Base-by-base conservation (phyloP, 2,888 invertebrate species). In the Eupithecia subfuscata region DNA sequence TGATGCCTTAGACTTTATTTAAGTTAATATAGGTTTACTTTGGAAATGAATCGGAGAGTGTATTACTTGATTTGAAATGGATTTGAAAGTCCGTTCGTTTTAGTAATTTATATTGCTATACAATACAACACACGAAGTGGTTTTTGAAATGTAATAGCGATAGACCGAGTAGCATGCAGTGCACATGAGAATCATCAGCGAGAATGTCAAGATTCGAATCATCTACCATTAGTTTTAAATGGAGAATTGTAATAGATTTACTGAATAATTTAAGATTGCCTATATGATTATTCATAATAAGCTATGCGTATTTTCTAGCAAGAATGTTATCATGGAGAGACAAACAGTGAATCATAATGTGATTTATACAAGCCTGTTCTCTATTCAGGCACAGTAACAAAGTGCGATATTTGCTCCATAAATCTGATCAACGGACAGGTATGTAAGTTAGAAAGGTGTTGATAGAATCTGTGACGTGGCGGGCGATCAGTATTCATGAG, bases 401-500 rank as follows among this genome's bases (percentile, higher is more conserved):
- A 75, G 74, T 75, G 68, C 52, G 22, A 73, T 64, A 73, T 75
- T 77, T 70, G 74, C 73, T 70, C 70, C 37, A 77, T 73, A 77
- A 77, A 77, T 77, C 68, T 75, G 77, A 73, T 70, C 77, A 64
- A 73, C 64, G 68, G 71, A 69, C 76, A 78, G 70, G 71, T 76
- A 75, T 79, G 74, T 75, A 76, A 75, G 75, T 75, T 67, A 81
- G 71, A 75, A 78, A 76, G 80, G 78, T 82, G 82, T 82, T 83
- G 77, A 83, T 82, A 82, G 81, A 81, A 84, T 80, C 80, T 79
- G 78, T 71, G 75, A 84, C 82, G 78, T 72, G 75, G 84, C 82
- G 84, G 76, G 80, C 87, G 86, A 89, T 91, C 87, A 89, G 89
- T 91, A 91, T 93, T 93, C 93, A 93, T 91, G 90, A 91, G 88